Conservation (phyloP, 2,888 invertebrate species). For the Podabrus alpinus region DNA sequence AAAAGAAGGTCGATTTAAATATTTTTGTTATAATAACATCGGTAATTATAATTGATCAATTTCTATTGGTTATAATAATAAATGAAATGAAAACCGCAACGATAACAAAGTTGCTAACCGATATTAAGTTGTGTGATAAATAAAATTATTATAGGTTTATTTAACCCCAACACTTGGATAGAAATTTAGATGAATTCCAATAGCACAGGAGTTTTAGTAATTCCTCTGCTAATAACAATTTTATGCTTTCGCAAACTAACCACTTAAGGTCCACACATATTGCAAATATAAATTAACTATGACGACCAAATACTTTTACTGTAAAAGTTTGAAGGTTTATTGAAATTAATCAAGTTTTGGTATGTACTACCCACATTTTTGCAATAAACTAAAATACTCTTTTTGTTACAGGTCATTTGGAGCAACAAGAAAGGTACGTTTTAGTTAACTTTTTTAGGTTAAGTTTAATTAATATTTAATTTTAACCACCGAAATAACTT, state of each 20-base stretch:
- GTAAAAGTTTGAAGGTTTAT: not conserved
- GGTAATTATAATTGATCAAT: not conserved
- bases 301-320: not conserved
- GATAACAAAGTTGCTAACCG: not conserved
- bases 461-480: not conserved
- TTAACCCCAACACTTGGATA: not conserved
- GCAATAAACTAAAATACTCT: not conserved
- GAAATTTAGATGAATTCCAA: not conserved
- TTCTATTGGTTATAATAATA: not conserved
- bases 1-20: not conserved
- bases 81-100: not conserved
- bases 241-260: not conserved
- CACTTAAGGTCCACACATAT: not conserved
- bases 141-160: not conserved
- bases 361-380: not conserved
- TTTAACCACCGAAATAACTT: not conserved
- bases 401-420: not conserved
- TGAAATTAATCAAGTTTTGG: not conserved
- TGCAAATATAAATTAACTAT: not conserved
- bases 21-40: not conserved
- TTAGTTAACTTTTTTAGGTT: too few species aligned
- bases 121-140: not conserved
- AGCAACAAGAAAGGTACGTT: not conserved
- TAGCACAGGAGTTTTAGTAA: not conserved
- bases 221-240: not conserved